Conservation (phyloP, 2,113 vertebrate species). For the Ahaetulla prasina region DNA sequence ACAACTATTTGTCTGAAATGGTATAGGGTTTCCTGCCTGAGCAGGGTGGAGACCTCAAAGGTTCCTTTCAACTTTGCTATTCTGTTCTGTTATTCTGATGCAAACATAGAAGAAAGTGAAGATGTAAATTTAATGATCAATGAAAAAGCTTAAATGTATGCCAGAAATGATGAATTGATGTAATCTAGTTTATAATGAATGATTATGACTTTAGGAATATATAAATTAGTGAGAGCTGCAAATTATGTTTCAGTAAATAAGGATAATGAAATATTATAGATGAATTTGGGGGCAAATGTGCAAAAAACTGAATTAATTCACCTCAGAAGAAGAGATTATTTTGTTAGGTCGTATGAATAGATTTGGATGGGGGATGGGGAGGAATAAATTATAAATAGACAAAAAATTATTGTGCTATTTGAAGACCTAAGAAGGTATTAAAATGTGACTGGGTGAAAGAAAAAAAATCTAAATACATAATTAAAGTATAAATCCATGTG, state of each 20-base stretch:
- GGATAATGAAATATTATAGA: background rate
- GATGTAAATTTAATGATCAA: background rate
- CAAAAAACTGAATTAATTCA: background rate
- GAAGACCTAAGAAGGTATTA: background rate
- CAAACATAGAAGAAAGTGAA: background rate
- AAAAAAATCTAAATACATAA: background rate
- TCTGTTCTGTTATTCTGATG: background rate
- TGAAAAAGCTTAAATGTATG: background rate
- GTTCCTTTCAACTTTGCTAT: too few relatives aligned
- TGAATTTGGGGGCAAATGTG: background rate
- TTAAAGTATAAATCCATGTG: background rate
- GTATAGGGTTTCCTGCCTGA: too few relatives aligned
- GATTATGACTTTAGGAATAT: background rate
- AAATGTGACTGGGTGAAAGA: background rate
- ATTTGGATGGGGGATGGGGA: background rate
- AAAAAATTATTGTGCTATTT: background rate
- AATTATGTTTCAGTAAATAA: background rate
- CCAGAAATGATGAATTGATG: background rate
- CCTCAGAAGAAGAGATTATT: background rate
- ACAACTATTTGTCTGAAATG: too few relatives aligned
- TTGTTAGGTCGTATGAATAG: background rate
- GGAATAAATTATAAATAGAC: background rate
- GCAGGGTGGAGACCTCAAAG: too few relatives aligned
- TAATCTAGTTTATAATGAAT: background rate
- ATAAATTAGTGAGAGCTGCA: background rate